These are phyloP conservation scores for Crotophaga sulcirostris DNA, from an alignment of 2,113 vertebrate species.

Conservation along the genomic window DNA sequence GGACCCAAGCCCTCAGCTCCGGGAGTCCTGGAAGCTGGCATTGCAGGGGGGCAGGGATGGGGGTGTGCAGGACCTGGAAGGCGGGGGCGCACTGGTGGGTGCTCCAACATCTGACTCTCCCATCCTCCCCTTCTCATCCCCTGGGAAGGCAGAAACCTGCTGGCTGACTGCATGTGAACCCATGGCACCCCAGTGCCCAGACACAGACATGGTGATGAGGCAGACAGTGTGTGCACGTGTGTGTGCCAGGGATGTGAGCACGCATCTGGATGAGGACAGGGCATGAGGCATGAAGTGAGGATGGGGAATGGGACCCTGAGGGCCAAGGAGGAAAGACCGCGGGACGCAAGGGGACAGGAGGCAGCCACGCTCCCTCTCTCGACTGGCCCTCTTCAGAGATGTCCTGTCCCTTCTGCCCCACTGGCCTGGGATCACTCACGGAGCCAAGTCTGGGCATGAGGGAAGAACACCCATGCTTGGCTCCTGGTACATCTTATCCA, in stretches of 20 bases:
- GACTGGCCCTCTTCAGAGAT: background rate
- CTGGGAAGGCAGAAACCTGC: constrained; percentile 37
- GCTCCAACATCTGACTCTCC: background rate
- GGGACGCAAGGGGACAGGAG: background rate
- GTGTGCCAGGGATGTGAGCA: background rate
- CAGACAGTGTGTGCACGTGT: constrained; percentile 29
- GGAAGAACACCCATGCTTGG: fast-evolving
- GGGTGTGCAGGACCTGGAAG: constrained; percentile 38
- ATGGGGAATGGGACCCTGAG: background rate
- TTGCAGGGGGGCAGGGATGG: background rate
- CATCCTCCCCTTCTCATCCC: background rate
- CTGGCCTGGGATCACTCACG: background rate
- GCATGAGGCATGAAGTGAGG: constrained; percentile 21
- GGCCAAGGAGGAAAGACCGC: background rate
- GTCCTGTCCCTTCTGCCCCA: background rate
- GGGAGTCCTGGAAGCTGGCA: constrained; percentile 38
- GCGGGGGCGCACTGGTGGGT: background rate
- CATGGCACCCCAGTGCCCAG: constrained; percentile 45
- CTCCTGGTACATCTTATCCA: background rate
- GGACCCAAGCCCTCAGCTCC: background rate
- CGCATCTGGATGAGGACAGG: background rate
- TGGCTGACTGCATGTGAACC: background rate
- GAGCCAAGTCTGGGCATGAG: background rate
- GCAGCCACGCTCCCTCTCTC: background rate
- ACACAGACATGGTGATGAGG: constrained; percentile 47